Evolutionary conservation across 2,888 invertebrate genomes (phyloP).

Genomic region (Tortricodes alternella): DNA sequence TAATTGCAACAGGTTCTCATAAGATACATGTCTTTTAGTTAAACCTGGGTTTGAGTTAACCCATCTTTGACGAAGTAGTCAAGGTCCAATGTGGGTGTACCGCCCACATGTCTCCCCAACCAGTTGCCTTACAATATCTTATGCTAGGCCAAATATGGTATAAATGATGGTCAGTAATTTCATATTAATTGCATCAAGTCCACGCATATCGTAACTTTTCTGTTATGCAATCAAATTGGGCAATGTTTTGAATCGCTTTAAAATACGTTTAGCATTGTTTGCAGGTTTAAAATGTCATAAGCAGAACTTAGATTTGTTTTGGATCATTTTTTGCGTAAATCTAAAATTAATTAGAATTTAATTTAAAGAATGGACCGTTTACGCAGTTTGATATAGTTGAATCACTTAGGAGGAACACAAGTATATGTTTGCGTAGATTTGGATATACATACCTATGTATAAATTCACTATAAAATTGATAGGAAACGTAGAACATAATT

Average conservation of each 20-base stretch:
- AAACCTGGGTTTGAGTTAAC: constrained; percentile 19
- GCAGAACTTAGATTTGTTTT: no score
- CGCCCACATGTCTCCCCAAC: constrained; percentile 22
- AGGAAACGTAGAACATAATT: no score
- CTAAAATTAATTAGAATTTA: no score
- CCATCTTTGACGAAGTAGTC: constrained; percentile 17
- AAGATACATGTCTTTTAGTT: constrained; percentile 8
- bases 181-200: constrained; percentile 10
- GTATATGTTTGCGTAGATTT: no score
- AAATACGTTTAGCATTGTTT: background rate
- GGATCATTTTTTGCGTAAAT: no score
- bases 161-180: constrained; percentile 18
- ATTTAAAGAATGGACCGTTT: no score
- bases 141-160: constrained; percentile 24
- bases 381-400: no score
- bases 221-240: constrained; percentile 21
- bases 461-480: no score
- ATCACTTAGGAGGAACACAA: no score
- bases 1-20: no score
- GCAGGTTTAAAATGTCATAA: background rate
- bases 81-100: constrained; percentile 24
- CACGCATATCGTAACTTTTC: constrained; percentile 3
- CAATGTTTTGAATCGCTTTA: background rate
- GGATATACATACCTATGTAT: no score
- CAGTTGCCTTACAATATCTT: constrained; percentile 16